Evolutionary conservation across 2,113 vertebrate species (phyloP).

Genomic region (Alosa alosa): DNA sequence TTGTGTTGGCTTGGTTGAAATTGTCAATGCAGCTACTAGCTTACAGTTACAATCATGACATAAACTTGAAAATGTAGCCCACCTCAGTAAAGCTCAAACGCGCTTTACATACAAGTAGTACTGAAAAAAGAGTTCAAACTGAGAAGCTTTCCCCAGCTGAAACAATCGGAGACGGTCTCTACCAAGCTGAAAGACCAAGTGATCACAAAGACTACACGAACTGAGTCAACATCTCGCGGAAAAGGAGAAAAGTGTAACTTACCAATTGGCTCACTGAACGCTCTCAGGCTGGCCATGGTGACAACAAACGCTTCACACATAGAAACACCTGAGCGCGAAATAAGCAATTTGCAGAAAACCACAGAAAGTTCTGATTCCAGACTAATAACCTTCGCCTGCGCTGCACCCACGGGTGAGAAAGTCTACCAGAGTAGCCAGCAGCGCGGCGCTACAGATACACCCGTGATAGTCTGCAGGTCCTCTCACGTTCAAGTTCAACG

Average conservation of each 20-base stretch:
- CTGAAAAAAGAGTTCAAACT: background rate
- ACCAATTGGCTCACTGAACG: conserved; percentile 63
- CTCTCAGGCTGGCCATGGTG: conserved; percentile 65
- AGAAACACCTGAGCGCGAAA: background rate
- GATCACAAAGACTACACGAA: background rate
- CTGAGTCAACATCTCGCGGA: background rate
- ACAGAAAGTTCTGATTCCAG: background rate
- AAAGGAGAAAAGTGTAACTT: conserved; percentile 41
- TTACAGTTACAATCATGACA: too few relatives aligned
- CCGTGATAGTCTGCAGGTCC: background rate
- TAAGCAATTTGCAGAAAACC: background rate
- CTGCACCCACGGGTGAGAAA: background rate
- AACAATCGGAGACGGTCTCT: background rate
- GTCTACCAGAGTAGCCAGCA: background rate
- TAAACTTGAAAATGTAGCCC: too few relatives aligned
- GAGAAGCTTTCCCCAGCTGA: background rate
- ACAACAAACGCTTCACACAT: conserved; percentile 33
- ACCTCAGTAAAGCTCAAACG: too few relatives aligned
- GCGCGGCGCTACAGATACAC: background rate
- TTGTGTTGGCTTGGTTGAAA: background rate
- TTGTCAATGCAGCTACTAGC: background rate
- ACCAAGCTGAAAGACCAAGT: background rate
- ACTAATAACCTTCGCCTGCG: background rate
- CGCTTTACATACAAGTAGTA: too few relatives aligned
- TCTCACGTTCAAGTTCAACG: conserved; percentile 9